Evolutionary conservation across 37 sponge, comb jelly and placozoan species (phyloP).

Genomic region (Chondrosia reniformis): DNA sequence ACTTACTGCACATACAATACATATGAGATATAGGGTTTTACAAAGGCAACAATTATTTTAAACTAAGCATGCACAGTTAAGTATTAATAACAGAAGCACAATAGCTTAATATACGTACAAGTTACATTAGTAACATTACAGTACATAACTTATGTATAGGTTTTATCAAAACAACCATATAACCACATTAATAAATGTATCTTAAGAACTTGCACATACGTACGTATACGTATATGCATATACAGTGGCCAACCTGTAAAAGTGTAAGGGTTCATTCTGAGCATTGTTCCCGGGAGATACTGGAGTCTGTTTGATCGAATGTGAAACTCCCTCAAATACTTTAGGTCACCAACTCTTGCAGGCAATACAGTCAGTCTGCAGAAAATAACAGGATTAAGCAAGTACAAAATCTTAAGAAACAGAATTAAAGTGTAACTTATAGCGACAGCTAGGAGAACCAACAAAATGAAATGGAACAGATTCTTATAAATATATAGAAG

Average conservation of each 20-base stretch:
- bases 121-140: background rate
- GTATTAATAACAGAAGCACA: too few species aligned
- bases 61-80: too few species aligned
- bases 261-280: slow-evolving; percentile 51
- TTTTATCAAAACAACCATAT: background rate
- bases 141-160: background rate
- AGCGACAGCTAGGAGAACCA: too few species aligned
- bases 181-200: background rate
- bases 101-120: too few species aligned
- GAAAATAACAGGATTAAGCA: too few species aligned
- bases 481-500: background rate
- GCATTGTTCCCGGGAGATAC: slow-evolving; percentile 54
- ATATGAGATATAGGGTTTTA: too few species aligned
- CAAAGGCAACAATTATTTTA: too few species aligned
- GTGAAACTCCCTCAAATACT: slow-evolving; percentile 61
- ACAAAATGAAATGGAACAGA: too few species aligned
- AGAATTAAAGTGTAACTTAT: too few species aligned
- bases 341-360: slow-evolving; percentile 43
- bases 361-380: slow-evolving; percentile 54
- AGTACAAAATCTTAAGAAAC: too few species aligned
- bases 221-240: background rate
- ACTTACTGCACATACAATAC: too few species aligned
- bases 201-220: background rate
- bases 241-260: slow-evolving; percentile 44
- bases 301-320: slow-evolving; percentile 51